phyloP scores from a whole-genome alignment of 2,888 invertebrate species.

The Allacma fusca region DNA sequence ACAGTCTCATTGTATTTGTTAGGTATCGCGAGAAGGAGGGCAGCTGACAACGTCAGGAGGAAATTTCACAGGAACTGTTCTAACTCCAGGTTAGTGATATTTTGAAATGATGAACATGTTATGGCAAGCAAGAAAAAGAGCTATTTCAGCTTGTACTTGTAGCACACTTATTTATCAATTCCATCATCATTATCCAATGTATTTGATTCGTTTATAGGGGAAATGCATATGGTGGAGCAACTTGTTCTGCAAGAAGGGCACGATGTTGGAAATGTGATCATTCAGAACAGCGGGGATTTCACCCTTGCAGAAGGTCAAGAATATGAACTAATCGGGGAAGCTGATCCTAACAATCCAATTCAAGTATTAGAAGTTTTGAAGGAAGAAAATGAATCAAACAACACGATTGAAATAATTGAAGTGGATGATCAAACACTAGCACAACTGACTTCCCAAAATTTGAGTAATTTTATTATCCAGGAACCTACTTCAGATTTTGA shows the following conservation, averaged over 20 bases:
- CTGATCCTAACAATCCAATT: slow-evolving; percentile 48
- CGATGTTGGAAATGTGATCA: slow-evolving; percentile 47
- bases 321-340: slow-evolving; percentile 59
- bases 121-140: too few species aligned
- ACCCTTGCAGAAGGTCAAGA: slow-evolving; percentile 59
- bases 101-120: slow-evolving; percentile 1
- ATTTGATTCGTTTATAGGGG: slow-evolving; percentile 6
- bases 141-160: too few species aligned
- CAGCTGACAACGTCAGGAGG: slow-evolving; percentile 16
- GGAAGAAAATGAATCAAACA: slow-evolving; percentile 32
- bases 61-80: slow-evolving; percentile 19
- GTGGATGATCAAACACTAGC: slow-evolving; percentile 59
- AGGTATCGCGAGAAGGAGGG: slow-evolving; percentile 20
- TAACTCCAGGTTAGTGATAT: slow-evolving; percentile 36
- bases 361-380: slow-evolving; percentile 50
- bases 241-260: slow-evolving; percentile 43
- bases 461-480: slow-evolving; percentile 47
- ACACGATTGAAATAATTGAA: slow-evolving; percentile 59
- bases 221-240: slow-evolving; percentile 46
- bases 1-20: too few species aligned
- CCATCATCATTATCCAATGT: too few species aligned
- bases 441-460: slow-evolving; percentile 50
- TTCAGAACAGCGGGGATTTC: slow-evolving; percentile 51
- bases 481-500: slow-evolving; percentile 43
- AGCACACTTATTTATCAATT: too few species aligned